Evolutionary conservation across 1,140 invertebrate species (phyloP), one percentile per base, ranked within the genome.

Genomic region (Radopholus similis): DNA sequence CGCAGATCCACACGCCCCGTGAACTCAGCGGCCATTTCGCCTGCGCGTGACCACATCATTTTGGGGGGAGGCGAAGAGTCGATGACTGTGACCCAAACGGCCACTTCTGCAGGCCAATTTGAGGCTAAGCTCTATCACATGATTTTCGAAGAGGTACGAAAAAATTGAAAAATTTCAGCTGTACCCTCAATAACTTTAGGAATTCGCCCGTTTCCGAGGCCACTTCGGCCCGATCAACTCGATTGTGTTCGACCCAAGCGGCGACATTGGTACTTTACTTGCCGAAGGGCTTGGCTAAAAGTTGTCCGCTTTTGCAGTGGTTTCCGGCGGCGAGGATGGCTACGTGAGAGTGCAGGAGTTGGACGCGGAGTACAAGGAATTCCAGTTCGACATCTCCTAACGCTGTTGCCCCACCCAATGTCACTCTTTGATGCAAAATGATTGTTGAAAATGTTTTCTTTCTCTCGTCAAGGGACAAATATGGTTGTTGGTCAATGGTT

Each of bases 151-250:
- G 95, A 99, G 85, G n/a, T n/a, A n/a, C n/a, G n/a, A n/a, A n/a
- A n/a, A n/a, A n/a, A n/a, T n/a, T n/a, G n/a, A n/a, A n/a, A n/a
- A n/a, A n/a, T n/a, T n/a, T n/a, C n/a, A n/a, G n/a, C n/a, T n/a
- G n/a, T n/a, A n/a, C n/a, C n/a, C n/a, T n/a, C n/a, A n/a, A n/a
- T n/a, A n/a, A n/a, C n/a, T n/a, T n/a, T n/a, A n/a, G n/a, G 96
- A 99, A 85, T 98, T 99, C 85, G 95, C 90, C 0, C 86, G 94
- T 60, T 89, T 99, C 0, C 98, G 98, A 84, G 76, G 73, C 55
- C 96, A 99, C 86, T 99, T 99, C 83, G 96, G 96, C 76, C 96
- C 96, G 1, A 98, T 99, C 76, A 99, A 99, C 87, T 93, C 91
- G 83, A 87, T 98, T 59, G 91, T 91, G 49, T 98, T 97, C 85